A percentile compares a stretch with the other conserved stretches of the same genome.
Conservation (phyloP, 2,797 vertebrate genomes). For the Ispidina picta region DNA sequence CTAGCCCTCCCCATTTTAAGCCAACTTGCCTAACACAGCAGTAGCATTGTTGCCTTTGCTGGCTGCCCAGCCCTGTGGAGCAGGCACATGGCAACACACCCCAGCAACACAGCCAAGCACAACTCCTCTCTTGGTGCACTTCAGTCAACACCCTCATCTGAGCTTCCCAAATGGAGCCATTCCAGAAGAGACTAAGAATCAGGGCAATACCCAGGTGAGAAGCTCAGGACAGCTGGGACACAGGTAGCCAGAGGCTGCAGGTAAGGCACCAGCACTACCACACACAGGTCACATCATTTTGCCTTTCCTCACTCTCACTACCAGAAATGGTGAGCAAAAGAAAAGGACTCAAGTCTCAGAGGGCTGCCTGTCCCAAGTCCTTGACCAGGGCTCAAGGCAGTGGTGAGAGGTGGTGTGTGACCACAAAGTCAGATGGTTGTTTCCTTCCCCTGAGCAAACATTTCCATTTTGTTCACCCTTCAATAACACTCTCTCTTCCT, state of each 20-base stretch:
- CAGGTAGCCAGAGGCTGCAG: neutral
- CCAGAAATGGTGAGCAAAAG: neutral
- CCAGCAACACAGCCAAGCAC: fast-evolving
- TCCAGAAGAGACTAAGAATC: neutral
- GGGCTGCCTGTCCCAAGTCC: neutral
- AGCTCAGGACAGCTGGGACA: neutral
- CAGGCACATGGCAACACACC: neutral
- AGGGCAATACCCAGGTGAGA: neutral
- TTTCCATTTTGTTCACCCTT: neutral
- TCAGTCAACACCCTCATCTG: fast-evolving
- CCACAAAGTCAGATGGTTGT: neutral
- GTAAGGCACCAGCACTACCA: neutral
- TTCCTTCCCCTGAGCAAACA: neutral
- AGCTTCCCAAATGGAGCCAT: neutral
- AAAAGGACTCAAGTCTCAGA: neutral
- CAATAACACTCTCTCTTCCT: neutral
- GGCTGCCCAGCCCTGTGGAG: neutral
- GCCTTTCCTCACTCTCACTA: neutral
- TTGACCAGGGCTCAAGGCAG: neutral
- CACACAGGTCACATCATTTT: neutral
- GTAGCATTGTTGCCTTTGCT: neutral
- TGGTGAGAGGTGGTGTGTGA: neutral
- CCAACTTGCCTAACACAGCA: neutral
- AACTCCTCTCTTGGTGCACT: neutral
- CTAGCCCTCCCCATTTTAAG: neutral